phyloP scores from a whole-genome alignment of 1,140 invertebrate genomes.

The Neodiprion virginianus region DNA sequence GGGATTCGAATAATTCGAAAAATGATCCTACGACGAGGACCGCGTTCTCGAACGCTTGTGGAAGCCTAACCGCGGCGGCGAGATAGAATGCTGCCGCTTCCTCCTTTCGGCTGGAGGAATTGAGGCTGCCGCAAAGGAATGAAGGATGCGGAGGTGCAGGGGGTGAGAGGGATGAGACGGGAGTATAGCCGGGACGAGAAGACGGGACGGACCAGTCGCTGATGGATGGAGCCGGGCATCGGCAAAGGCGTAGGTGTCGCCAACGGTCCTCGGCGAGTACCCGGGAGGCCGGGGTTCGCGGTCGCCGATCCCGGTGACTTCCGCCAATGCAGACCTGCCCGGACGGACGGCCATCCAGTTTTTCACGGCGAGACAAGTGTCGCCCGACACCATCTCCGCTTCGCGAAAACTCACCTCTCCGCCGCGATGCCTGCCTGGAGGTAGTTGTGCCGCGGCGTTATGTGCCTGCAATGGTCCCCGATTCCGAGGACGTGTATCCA shows the following conservation, averaged over 20 bases:
- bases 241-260: slow-evolving; percentile 36
- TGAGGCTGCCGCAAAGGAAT: no score
- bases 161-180: slow-evolving; percentile 4
- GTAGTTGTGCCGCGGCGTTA: not conserved
- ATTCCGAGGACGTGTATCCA: no score
- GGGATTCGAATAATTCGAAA: no score
- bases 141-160: not conserved
- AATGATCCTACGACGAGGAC: no score
- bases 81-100: no score
- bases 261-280: slow-evolving; percentile 8
- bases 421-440: slow-evolving; percentile 4
- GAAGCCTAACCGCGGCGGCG: no score
- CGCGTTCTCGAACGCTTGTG: no score
- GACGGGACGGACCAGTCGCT: slow-evolving; percentile 43
- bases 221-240: slow-evolving; percentile 44
- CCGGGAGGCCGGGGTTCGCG: slow-evolving; percentile 25
- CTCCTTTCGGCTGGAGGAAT: no score
- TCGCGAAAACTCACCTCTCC: slow-evolving; percentile 38
- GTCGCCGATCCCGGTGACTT: slow-evolving; percentile 23
- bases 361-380: slow-evolving; percentile 53
- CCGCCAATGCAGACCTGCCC: slow-evolving; percentile 19
- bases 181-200: slow-evolving; percentile 41
- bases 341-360: slow-evolving; percentile 46
- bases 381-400: slow-evolving; percentile 43
- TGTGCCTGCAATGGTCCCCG: no score